Conservation (phyloP, 2,113 vertebrate species). For the Atractosteus spatula region DNA sequence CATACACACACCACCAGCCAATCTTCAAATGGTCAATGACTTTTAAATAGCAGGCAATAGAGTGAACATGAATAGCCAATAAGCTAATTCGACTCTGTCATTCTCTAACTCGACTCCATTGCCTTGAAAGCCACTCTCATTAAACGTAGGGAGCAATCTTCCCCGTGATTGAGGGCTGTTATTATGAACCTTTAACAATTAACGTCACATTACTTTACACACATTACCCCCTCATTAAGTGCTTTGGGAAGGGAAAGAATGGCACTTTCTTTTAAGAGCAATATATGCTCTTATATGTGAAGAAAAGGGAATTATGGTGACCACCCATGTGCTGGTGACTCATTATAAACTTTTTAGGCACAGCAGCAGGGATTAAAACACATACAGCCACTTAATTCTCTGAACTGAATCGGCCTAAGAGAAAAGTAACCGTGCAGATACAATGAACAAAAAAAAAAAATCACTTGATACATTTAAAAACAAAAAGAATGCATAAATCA, state of each 20-base stretch:
- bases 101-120: constrained; percentile 67
- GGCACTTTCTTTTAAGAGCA: constrained; percentile 56
- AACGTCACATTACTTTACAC: constrained; percentile 75
- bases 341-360: constrained; percentile 35
- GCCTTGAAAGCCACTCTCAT: constrained; percentile 65
- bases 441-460: background rate
- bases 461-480: background rate
- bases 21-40: constrained; percentile 73
- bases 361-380: constrained; percentile 3
- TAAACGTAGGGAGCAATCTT: constrained; percentile 67
- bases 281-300: constrained; percentile 59
- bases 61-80: constrained; percentile 78
- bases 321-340: constrained; percentile 44
- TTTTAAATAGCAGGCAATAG: constrained; percentile 79
- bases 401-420: background rate
- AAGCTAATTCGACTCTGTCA: constrained; percentile 74
- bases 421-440: background rate
- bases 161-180: constrained; percentile 75
- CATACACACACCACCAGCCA: constrained; percentile 46
- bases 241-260: constrained; percentile 66
- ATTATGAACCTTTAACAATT: constrained; percentile 76
- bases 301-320: constrained; percentile 39
- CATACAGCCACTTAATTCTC: background rate
- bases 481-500: background rate
- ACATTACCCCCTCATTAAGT: constrained; percentile 73